These are phyloP conservation scores for Chloroceryle amazona DNA, from an alignment of 2,797 vertebrate species.

Conservation along the genomic window DNA sequence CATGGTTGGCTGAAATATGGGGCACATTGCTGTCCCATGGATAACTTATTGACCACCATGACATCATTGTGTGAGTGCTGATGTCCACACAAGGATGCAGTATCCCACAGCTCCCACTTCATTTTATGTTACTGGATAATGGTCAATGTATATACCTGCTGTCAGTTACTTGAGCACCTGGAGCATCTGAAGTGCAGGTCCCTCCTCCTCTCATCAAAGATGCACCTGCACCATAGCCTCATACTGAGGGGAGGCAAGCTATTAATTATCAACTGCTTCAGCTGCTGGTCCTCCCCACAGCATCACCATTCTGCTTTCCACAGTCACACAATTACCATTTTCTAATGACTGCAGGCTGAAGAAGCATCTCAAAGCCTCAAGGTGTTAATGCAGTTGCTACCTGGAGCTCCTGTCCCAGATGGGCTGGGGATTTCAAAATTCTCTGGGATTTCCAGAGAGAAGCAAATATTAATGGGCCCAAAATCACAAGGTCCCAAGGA, in stretches of 20 bases:
- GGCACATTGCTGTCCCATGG: no score
- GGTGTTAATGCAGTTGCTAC: not conserved
- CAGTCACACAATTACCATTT: not conserved
- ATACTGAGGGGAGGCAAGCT: fast-evolving
- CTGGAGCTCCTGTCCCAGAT: fast-evolving
- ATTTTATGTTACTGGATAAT: not conserved
- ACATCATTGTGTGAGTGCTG: not conserved
- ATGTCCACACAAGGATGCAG: not conserved
- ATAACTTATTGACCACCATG: no score
- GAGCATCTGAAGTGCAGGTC: not conserved
- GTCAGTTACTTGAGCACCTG: not conserved
- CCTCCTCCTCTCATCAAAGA: not conserved
- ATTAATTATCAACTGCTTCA: fast-evolving
- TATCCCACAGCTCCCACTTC: fast-evolving
- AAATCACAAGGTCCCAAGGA: not conserved
- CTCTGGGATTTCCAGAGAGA: not conserved
- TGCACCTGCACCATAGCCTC: not conserved
- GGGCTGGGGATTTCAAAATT: not conserved
- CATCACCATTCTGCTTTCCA: not conserved
- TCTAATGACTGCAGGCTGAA: not conserved
- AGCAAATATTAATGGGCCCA: not conserved
- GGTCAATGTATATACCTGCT: not conserved
- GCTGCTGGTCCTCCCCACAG: fast-evolving
- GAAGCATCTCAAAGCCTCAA: not conserved
- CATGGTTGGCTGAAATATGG: not conserved